These are phyloP conservation scores for Sebastes alutus DNA, from an alignment of 2,797 vertebrate species.

Conservation along the genomic window DNA sequence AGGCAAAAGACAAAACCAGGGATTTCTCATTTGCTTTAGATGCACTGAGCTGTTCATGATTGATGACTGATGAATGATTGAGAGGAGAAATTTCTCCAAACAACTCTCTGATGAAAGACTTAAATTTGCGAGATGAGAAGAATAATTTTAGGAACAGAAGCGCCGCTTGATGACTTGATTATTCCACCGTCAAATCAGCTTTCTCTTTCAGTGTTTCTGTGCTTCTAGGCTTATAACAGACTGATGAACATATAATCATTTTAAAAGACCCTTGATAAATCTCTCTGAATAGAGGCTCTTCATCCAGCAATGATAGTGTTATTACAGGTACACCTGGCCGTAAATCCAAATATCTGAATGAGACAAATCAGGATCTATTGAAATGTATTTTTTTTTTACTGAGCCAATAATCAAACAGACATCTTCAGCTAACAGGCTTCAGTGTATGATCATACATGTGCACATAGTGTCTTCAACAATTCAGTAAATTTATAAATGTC, in stretches of 20 bases:
- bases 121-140: neutral
- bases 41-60: neutral
- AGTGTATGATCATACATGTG: too few relatives aligned
- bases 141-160: neutral
- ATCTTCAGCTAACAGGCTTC: neutral
- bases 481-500: neutral
- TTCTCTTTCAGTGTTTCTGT: neutral
- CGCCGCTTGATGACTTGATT: neutral
- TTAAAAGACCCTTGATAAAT: neutral
- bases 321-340: neutral
- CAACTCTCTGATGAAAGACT: neutral
- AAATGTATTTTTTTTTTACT: neutral
- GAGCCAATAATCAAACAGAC: neutral
- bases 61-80: neutral
- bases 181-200: neutral
- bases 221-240: neutral
- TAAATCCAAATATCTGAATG: neutral
- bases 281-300: neutral
- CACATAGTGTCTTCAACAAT: neutral
- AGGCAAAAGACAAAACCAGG: neutral
- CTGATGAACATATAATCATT: neutral
- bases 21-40: neutral
- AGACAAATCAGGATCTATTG: neutral
- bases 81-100: neutral
- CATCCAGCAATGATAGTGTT: neutral